phyloP scores from a whole-genome alignment of 2,888 invertebrate genomes.

The Mesorhabditis sp. region DNA sequence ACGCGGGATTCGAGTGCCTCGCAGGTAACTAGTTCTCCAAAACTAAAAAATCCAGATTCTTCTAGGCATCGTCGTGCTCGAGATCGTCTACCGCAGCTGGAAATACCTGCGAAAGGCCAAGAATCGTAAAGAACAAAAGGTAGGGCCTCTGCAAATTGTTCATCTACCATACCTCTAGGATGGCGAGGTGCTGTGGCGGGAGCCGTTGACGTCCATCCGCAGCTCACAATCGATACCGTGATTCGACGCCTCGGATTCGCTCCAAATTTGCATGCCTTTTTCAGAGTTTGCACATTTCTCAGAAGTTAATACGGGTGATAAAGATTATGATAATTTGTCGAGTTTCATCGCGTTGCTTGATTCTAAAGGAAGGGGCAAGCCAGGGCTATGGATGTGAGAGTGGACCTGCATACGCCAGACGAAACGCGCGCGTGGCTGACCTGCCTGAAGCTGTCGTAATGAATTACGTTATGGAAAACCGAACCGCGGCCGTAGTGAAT shows the following conservation, averaged over 20 bases:
- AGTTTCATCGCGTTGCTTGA: too few relatives aligned
- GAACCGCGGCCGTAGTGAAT: too few relatives aligned
- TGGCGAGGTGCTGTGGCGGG: neutral
- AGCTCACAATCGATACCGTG: neutral
- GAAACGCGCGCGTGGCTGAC: too few relatives aligned
- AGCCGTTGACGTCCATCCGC: neutral
- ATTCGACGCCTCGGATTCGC: neutral
- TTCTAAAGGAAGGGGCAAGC: too few relatives aligned
- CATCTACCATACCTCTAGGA: neutral
- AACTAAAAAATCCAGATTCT: neutral
- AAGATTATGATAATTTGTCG: too few relatives aligned
- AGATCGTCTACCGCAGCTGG: slow-evolving; percentile 5
- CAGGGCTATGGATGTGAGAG: too few relatives aligned
- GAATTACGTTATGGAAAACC: too few relatives aligned
- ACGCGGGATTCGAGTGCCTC: neutral
- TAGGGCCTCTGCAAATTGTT: neutral
- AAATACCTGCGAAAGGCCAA: slow-evolving; percentile 4
- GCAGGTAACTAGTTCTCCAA: neutral
- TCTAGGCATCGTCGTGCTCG: neutral
- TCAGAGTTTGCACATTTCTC: too few relatives aligned
- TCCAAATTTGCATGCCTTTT: too few relatives aligned
- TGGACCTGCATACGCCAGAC: too few relatives aligned
- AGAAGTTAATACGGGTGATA: too few relatives aligned
- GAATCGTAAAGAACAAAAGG: neutral
- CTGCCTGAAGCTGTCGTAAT: too few relatives aligned